These are phyloP conservation scores for Leucoma salicis DNA, from an alignment of 2,888 invertebrate genomes.

Conservation along the genomic window DNA sequence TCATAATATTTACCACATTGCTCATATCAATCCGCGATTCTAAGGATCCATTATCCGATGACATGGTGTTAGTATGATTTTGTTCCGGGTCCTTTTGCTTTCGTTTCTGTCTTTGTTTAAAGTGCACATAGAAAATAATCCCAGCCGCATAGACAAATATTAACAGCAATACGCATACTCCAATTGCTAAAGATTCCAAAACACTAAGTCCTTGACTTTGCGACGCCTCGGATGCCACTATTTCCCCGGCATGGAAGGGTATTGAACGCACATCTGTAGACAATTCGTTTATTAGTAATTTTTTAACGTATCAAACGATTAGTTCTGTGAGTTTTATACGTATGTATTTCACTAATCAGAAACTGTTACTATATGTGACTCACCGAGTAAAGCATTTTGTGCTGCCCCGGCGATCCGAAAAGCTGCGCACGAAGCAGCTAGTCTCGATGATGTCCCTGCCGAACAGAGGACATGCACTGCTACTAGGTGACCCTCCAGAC, in stretches of 20 bases:
- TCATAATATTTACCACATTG: constrained; percentile 59
- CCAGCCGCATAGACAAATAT: constrained; percentile 92
- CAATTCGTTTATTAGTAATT: constrained; percentile 19
- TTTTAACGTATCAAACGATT: constrained; percentile 12
- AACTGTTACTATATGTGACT: constrained; percentile 20
- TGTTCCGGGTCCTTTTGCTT: constrained; percentile 68
- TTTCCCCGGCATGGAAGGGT: constrained; percentile 86
- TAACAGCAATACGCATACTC: constrained; percentile 88
- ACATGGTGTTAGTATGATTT: constrained; percentile 55
- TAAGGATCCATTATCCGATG: constrained; percentile 58
- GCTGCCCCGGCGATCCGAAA: constrained; percentile 92
- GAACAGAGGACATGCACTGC: constrained; percentile 90
- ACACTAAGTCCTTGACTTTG: constrained; percentile 85
- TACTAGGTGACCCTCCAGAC: constrained; percentile 90
- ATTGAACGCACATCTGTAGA: constrained; percentile 89
- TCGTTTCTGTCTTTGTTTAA: constrained; percentile 85
- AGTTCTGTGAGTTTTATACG: constrained; percentile 15
- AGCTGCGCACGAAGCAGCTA: constrained; percentile 91
- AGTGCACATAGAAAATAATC: constrained; percentile 90
- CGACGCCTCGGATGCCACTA: constrained; percentile 71
- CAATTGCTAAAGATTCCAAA: constrained; percentile 91
- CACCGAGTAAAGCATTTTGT: constrained; percentile 66
- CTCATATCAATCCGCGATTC: constrained; percentile 70
- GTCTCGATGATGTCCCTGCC: constrained; percentile 79
- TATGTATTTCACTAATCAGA: constrained; percentile 3